Evolutionary conservation across 1,140 invertebrate species (phyloP), one percentile per base, ranked within the genome.

Genomic region (Thaumetopoea pityocampa): DNA sequence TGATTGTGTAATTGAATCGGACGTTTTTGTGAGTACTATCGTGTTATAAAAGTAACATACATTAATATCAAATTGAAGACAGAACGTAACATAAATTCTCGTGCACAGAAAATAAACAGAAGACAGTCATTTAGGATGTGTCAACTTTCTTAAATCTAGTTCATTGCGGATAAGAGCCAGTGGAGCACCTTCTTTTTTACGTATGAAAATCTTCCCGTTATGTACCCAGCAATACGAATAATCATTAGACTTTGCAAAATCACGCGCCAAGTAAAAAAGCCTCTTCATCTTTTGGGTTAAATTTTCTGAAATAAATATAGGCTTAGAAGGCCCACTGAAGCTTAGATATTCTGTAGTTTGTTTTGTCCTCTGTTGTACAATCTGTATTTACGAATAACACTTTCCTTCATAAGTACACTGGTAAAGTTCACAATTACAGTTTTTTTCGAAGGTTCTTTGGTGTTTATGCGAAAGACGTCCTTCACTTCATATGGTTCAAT

Each of bases 391-490:
- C 18, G 11, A 4, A 37, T 15, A 27, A 37, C 16, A 7, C 18
- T 37, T 16, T 37, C 23, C 6, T 27, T 37, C 3, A 32, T 4
- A n/a, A 33, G 11, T 2, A 23, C 19, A 12, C 17, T 34, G 7
- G 15, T 43, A 18, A 33, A 33, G 7, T 43, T 15, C 12, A 34
- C 23, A 17, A 43, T 27, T 11, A 33, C 20, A 4, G 43, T 50
- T 28, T 42, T 45, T 8, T 18, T 41, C 5, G 33, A 30, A 10
- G 20, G 37, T 24, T 51, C 40, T 27, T 19, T 40, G 0, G 43
- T 27, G 12, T 9, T 41, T 7, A 54, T 37, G 5, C 51, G 40
- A 24, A 49, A 54, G n/a, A 54, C 29, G 26, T 54, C 46, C 14
- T 28, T 49, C 5, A 54, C 10, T 1, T 54, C 24, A 2, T 23